Conservation (phyloP, 2,888 invertebrate genomes). For the Hypselothyrea guttata region DNA sequence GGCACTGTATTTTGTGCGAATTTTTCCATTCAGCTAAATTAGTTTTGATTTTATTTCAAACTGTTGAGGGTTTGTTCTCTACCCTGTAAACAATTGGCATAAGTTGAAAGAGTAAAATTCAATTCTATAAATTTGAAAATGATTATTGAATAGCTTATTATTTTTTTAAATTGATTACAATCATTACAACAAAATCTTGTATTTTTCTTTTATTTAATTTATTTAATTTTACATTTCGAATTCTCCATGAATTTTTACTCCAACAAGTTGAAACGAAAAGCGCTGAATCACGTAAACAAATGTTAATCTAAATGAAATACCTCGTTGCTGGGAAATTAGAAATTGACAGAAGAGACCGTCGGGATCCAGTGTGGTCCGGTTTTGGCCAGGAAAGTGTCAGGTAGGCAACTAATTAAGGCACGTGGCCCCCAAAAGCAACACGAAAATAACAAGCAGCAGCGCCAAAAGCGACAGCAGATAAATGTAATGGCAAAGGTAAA, state of each 20-base stretch:
- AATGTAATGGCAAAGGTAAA: slow-evolving; percentile 51
- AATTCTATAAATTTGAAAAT: too few species aligned
- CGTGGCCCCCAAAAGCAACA: slow-evolving; percentile 27
- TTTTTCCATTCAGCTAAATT: slow-evolving; percentile 14
- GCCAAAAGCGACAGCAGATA: slow-evolving; percentile 40
- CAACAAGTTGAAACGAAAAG: slow-evolving; percentile 5
- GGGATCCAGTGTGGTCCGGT: neutral
- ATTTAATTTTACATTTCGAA: too few species aligned
- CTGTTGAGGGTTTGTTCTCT: neutral
- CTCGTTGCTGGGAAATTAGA: slow-evolving; percentile 13
- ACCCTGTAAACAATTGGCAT: too few species aligned
- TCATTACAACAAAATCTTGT: too few species aligned
- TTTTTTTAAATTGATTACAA: too few species aligned
- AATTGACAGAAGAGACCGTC: neutral
- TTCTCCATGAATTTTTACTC: too few species aligned
- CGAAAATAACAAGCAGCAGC: slow-evolving; percentile 19
- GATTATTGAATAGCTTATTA: too few species aligned
- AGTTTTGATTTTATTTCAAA: slow-evolving; percentile 8
- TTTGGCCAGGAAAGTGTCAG: slow-evolving; percentile 25
- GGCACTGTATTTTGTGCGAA: slow-evolving; percentile 8
- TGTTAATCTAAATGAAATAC: slow-evolving; percentile 46
- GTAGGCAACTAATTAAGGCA: slow-evolving; percentile 50
- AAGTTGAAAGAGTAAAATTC: too few species aligned
- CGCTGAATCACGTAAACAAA: slow-evolving; percentile 48
- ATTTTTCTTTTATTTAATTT: too few species aligned